Evolutionary conservation across 2,888 invertebrate species (phyloP).

Genomic region (Drosophila anomelani): DNA sequence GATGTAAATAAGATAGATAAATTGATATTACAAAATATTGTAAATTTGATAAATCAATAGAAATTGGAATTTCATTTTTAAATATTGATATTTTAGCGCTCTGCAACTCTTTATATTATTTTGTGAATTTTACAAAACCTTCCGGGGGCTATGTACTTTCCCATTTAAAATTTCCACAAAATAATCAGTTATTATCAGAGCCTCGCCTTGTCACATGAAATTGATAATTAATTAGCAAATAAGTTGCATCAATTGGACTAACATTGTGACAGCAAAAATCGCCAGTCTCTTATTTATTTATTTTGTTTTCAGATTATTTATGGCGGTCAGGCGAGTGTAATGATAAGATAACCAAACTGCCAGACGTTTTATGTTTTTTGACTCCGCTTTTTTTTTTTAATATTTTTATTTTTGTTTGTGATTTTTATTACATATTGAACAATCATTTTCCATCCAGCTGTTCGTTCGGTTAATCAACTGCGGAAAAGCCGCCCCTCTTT

Average conservation of each 20-base stretch:
- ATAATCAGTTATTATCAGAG: slow-evolving; percentile 1
- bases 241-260: slow-evolving; percentile 45
- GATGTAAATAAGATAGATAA: no score
- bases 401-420: background rate
- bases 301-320: slow-evolving; percentile 26
- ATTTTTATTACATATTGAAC: background rate
- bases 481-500: slow-evolving; percentile 5
- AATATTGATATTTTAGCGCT: no score
- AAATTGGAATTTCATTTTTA: no score
- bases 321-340: slow-evolving; percentile 21
- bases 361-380: background rate
- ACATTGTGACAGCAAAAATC: slow-evolving; percentile 18
- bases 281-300: slow-evolving; percentile 19
- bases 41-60: background rate
- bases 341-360: slow-evolving; percentile 34
- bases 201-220: slow-evolving; percentile 26
- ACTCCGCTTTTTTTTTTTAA: slow-evolving; percentile 1
- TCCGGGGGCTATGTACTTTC: background rate
- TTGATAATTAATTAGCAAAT: slow-evolving; percentile 52
- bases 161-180: background rate
- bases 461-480: slow-evolving; percentile 2
- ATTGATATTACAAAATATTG: no score
- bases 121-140: background rate
- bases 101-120: no score
- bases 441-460: slow-evolving; percentile 4